Evolutionary conservation across 2,888 invertebrate genomes (phyloP).

Genomic region (Pimpla rufipes): DNA sequence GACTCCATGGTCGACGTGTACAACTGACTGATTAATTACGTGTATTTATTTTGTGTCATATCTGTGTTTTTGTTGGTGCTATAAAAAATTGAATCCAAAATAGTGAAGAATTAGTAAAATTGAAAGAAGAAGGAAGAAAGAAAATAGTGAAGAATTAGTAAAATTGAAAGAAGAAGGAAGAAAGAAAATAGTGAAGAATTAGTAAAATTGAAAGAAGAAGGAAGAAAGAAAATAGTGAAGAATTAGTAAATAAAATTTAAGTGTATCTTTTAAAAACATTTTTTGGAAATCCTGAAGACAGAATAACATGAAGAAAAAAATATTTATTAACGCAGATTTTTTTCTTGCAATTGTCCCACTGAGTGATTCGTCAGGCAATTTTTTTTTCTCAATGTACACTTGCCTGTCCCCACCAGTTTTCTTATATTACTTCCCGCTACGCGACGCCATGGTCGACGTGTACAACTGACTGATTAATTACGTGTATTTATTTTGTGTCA

Average conservation of each 20-base stretch:
- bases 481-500: conserved; percentile 8
- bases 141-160: no score
- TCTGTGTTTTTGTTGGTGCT: background rate
- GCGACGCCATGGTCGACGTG: conserved; percentile 19
- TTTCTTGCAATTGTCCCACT: no score
- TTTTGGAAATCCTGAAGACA: no score
- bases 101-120: background rate
- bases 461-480: conserved; percentile 40
- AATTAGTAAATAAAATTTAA: no score
- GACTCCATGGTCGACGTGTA: conserved; percentile 20
- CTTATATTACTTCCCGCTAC: conserved; percentile 4
- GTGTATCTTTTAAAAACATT: no score
- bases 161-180: no score
- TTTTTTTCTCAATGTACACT: conserved; percentile 20
- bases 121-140: no score
- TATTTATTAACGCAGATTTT: no score
- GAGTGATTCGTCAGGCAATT: background rate
- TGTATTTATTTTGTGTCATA: conserved; percentile 8
- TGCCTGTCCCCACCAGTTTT: conserved; percentile 1
- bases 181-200: no score
- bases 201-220: no score
- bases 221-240: no score
- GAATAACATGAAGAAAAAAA: no score
- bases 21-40: conserved; percentile 39
- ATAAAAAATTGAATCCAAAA: background rate